phyloP scores from a whole-genome alignment of 2,797 vertebrate species.

The Pygocentrus nattereri region DNA sequence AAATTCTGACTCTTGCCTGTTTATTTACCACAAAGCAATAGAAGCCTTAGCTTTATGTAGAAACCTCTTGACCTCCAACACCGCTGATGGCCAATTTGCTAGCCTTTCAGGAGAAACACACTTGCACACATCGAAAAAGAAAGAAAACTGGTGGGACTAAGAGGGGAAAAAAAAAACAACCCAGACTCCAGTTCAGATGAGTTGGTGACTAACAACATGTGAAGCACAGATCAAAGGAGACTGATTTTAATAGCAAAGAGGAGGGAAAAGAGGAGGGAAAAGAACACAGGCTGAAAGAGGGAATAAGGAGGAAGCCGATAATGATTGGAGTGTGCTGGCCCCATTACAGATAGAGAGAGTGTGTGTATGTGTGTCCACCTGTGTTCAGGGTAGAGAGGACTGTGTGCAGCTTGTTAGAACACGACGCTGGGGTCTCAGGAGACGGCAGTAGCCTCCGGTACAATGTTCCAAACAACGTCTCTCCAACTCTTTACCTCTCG shows the following conservation, averaged over 20 bases:
- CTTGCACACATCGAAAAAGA: background rate
- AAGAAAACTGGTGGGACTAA: background rate
- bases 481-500: background rate
- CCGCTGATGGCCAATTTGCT: conserved; percentile 2
- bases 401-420: conserved; percentile 58
- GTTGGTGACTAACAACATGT: conserved; percentile 30
- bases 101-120: conserved; percentile 21
- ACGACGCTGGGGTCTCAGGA: conserved; percentile 40
- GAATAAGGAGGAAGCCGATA: conserved; percentile 46
- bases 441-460: conserved; percentile 40
- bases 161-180: background rate
- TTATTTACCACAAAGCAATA: conserved; percentile 16
- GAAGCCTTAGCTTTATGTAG: background rate
- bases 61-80: background rate
- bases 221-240: conserved; percentile 49
- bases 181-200: conserved; percentile 19
- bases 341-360: conserved; percentile 44
- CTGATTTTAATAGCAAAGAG: conserved; percentile 33
- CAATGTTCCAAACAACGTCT: conserved; percentile 61
- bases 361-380: conserved; percentile 39
- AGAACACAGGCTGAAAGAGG: background rate
- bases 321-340: conserved; percentile 58
- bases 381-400: conserved; percentile 36
- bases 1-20: background rate
- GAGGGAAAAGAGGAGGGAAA: conserved; percentile 2